Evolutionary conservation across 2,888 invertebrate genomes (phyloP).

Genomic region (Gasteruption jaculator): DNA sequence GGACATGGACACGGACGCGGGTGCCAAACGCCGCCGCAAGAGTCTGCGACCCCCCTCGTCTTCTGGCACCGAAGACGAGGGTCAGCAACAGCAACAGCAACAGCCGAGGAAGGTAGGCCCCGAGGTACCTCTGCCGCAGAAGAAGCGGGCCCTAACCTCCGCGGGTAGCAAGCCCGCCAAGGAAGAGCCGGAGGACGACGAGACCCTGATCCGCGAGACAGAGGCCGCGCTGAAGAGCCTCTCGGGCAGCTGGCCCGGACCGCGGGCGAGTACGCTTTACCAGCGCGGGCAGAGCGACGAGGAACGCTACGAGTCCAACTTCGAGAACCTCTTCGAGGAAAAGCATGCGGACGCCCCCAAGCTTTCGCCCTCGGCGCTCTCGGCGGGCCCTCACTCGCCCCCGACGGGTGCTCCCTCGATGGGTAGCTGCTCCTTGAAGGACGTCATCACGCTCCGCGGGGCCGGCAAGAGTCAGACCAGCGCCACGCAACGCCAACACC

Average conservation of each 20-base stretch:
- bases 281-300: conserved; percentile 62
- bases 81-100: too few relatives aligned
- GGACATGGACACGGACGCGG: conserved; percentile 54
- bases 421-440: conserved; percentile 63
- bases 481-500: conserved; percentile 38
- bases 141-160: conserved; percentile 55
- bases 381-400: too few relatives aligned
- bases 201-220: conserved; percentile 80
- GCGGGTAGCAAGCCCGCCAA: conserved; percentile 53
- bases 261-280: conserved; percentile 60
- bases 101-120: conserved; percentile 41
- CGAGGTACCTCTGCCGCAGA: conserved; percentile 56
- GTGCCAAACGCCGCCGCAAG: conserved; percentile 54
- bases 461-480: conserved; percentile 40
- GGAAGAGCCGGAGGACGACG: conserved; percentile 65
- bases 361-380: conserved; percentile 64
- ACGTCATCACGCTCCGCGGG: conserved; percentile 58
- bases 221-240: conserved; percentile 82
- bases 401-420: too few relatives aligned
- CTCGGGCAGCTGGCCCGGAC: conserved; percentile 81
- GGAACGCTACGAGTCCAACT: conserved; percentile 68
- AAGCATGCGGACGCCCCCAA: conserved; percentile 65
- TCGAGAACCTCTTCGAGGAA: conserved; percentile 81
- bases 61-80: too few relatives aligned
- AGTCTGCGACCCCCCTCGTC: too few relatives aligned